phyloP scores from a whole-genome alignment of 2,888 invertebrate genomes.

The Drosophila histrio region DNA sequence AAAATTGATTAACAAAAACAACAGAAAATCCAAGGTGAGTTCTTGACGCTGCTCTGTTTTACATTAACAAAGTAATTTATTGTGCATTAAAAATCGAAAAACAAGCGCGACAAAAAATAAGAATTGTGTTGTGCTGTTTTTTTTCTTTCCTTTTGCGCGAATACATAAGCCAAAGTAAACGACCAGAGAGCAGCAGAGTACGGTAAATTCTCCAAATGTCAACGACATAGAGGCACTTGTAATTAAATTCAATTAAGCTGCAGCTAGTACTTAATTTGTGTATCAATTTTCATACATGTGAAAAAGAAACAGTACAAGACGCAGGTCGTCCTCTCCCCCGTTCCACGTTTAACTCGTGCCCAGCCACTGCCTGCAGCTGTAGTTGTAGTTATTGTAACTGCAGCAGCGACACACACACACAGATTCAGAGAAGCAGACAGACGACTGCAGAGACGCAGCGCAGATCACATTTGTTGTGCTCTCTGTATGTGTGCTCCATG shows the following conservation, averaged over 20 bases:
- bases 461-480: slow-evolving; percentile 37
- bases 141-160: slow-evolving; percentile 39
- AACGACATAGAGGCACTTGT: slow-evolving; percentile 54
- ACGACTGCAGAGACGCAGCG: slow-evolving; percentile 24
- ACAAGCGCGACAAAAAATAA: slow-evolving; percentile 32
- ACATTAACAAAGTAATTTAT: slow-evolving; percentile 2
- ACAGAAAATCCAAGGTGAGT: slow-evolving; percentile 58
- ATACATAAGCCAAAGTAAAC: slow-evolving; percentile 56
- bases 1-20: slow-evolving; percentile 51
- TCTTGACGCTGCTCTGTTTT: slow-evolving; percentile 4
- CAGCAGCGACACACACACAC: slow-evolving; percentile 22
- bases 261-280: slow-evolving; percentile 67
- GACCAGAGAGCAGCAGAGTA: slow-evolving; percentile 48
- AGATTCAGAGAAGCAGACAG: slow-evolving; percentile 10
- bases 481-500: slow-evolving; percentile 41
- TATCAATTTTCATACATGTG: slow-evolving; percentile 53
- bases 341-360: slow-evolving; percentile 44
- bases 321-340: slow-evolving; percentile 6
- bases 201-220: slow-evolving; percentile 61
- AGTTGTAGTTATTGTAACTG: slow-evolving; percentile 36
- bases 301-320: slow-evolving; percentile 21
- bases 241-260: slow-evolving; percentile 81
- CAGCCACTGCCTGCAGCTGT: slow-evolving; percentile 33
- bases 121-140: slow-evolving; percentile 41
- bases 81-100: slow-evolving; percentile 25